Conservation (phyloP, 92 coral and sea anemone genomes). For the Ricordea florida region DNA sequence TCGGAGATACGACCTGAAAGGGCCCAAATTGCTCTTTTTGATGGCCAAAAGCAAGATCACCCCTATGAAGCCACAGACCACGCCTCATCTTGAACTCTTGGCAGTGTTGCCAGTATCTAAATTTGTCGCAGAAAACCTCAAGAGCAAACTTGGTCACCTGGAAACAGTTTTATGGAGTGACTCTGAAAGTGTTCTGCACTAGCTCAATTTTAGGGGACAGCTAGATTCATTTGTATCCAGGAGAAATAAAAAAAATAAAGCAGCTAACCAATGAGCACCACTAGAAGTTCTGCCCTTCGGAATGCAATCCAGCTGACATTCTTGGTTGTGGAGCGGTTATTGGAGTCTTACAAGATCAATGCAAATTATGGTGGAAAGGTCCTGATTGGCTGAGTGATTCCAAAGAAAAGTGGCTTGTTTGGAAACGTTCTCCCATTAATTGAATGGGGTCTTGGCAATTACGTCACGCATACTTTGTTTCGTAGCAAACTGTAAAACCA, state of each 20-base stretch:
- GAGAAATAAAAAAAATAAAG: constrained; percentile 3
- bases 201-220: background rate
- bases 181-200: background rate
- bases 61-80: constrained; percentile 10
- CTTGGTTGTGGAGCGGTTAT: background rate
- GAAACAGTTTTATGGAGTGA: background rate
- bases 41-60: constrained; percentile 13
- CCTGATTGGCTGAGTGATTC: background rate
- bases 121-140: background rate
- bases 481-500: background rate
- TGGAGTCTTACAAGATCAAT: background rate
- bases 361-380: background rate
- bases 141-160: constrained; percentile 4
- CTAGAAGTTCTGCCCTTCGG: background rate
- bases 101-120: background rate
- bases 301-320: constrained; percentile 4
- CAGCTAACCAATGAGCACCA: background rate
- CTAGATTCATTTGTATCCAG: background rate
- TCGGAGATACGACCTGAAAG: constrained; percentile 9
- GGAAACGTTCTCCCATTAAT: background rate
- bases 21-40: background rate
- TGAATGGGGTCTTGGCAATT: background rate
- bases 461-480: background rate
- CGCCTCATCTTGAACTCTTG: constrained; percentile 25
- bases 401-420: background rate